Evolutionary conservation across 2,113 vertebrate genomes (phyloP).

Genomic region (Prionailurus bengalensis): DNA sequence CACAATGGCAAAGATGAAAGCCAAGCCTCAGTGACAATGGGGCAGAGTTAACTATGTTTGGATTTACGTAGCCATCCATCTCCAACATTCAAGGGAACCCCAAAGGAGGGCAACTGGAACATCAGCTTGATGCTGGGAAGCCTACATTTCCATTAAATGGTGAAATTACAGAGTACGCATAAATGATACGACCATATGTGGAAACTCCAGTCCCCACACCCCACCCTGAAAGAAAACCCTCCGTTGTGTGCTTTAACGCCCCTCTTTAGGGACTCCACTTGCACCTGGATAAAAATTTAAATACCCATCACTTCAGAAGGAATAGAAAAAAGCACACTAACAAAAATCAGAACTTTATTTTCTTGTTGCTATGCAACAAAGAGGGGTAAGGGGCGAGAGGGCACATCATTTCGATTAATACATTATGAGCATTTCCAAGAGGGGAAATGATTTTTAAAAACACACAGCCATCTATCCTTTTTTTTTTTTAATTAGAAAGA

Average conservation of each 20-base stretch:
- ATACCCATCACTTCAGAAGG: background rate
- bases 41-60: background rate
- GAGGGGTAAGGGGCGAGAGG: background rate
- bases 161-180: background rate
- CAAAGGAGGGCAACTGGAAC: background rate
- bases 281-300: constrained; percentile 34
- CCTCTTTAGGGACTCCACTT: fast-evolving
- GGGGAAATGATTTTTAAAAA: background rate
- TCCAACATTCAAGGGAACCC: background rate
- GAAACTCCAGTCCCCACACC: background rate
- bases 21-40: background rate
- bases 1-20: constrained; percentile 47
- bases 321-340: constrained; percentile 9
- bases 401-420: background rate
- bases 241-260: constrained; percentile 1
- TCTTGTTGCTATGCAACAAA: background rate
- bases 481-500: background rate
- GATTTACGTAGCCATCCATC: background rate
- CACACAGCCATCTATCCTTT: background rate
- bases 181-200: background rate
- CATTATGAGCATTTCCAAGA: background rate
- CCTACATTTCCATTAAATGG: background rate
- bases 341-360: background rate
- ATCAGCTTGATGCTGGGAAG: constrained; percentile 11
- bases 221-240: constrained; percentile 38